These are phyloP conservation scores for Channallabes apus DNA, from an alignment of 2,797 vertebrate species.

Conservation along the genomic window DNA sequence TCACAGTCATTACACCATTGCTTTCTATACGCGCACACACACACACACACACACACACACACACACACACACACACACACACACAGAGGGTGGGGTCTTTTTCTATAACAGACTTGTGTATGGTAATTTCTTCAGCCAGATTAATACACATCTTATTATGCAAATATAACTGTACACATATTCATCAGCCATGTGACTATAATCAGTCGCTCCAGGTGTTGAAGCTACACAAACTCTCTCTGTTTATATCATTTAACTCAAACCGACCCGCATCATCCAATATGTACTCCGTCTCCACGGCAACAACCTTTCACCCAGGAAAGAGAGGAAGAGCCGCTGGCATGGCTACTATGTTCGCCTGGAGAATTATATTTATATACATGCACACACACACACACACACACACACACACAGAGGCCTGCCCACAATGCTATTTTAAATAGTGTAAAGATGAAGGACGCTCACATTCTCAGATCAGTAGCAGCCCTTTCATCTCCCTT, in stretches of 20 bases:
- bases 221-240: neutral
- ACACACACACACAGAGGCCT: slow-evolving; percentile 16
- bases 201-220: neutral
- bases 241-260: neutral
- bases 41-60: slow-evolving; percentile 44
- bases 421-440: slow-evolving; percentile 47
- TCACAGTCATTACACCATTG: slow-evolving; percentile 73
- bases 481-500: neutral
- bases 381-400: slow-evolving; percentile 17
- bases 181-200: neutral
- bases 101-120: neutral
- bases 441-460: slow-evolving; percentile 22
- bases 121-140: neutral
- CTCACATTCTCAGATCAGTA: neutral
- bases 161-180: neutral
- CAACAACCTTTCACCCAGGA: slow-evolving; percentile 44
- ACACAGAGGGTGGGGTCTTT: slow-evolving; percentile 39
- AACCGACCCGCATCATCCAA: neutral
- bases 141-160: too few relatives aligned
- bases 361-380: slow-evolving; percentile 51
- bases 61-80: slow-evolving; percentile 34
- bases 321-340: slow-evolving; percentile 24
- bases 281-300: neutral
- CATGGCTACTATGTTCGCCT: slow-evolving; percentile 44
- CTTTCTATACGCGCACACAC: slow-evolving; percentile 29